Evolutionary conservation across 2,888 invertebrate species (phyloP).

Genomic region (Brachyptera putata): DNA sequence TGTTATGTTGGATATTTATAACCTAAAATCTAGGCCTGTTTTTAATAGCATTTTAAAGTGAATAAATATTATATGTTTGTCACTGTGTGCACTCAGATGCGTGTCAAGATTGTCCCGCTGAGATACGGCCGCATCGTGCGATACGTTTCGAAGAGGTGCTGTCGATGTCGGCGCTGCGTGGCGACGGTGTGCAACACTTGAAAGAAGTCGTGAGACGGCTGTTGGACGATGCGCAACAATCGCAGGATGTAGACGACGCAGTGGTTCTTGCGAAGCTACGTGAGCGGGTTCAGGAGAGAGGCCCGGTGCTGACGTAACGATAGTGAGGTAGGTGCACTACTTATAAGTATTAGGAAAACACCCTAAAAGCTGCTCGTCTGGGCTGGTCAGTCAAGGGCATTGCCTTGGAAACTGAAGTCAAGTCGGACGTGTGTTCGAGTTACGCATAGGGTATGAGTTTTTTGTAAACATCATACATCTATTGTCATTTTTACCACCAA

Average conservation of each 20-base stretch:
- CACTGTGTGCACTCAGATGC: constrained; percentile 41
- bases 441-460: too few species aligned
- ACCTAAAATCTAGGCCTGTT: too few species aligned
- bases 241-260: background rate
- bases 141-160: constrained; percentile 73
- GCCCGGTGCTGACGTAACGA: background rate
- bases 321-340: too few species aligned
- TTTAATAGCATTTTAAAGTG: too few species aligned
- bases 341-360: too few species aligned
- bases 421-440: too few species aligned
- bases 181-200: constrained; percentile 54
- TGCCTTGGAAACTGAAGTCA: too few species aligned
- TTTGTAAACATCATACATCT: too few species aligned
- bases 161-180: constrained; percentile 65
- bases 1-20: too few species aligned
- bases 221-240: constrained; percentile 49
- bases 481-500: too few species aligned
- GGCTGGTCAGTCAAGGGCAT: too few species aligned
- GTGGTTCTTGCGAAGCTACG: background rate
- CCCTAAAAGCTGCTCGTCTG: too few species aligned
- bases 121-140: constrained; percentile 61
- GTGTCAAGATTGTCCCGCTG: constrained; percentile 55
- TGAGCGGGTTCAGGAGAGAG: background rate
- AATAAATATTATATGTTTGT: background rate
- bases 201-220: constrained; percentile 59